Percentiles rank a stretch among this genome's conserved stretches.
Conservation (phyloP, 2,888 invertebrate genomes). For the Drosophila borealis region DNA sequence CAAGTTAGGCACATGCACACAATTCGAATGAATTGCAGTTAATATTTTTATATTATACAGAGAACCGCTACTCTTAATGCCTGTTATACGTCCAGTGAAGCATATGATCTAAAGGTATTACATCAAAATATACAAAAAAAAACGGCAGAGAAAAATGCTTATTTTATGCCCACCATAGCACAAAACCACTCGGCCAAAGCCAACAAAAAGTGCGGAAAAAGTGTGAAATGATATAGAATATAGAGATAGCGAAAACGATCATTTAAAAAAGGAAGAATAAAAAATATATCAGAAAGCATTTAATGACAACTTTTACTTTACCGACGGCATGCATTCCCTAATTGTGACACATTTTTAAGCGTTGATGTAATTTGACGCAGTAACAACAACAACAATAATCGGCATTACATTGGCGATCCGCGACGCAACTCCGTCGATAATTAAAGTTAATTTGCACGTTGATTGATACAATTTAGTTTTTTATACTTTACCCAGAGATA, state of each 20-base stretch:
- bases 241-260: neutral
- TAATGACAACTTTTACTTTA: conserved; percentile 1
- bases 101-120: conserved; percentile 39
- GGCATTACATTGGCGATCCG: conserved; percentile 29
- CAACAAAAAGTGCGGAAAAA: conserved; percentile 17
- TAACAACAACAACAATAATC: conserved; percentile 19
- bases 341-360: conserved; percentile 25
- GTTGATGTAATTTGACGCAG: conserved; percentile 58
- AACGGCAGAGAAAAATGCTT: conserved; percentile 11
- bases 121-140: conserved; percentile 21
- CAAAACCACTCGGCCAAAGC: conserved; percentile 33
- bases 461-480: conserved; percentile 44
- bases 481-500: conserved; percentile 19
- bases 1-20: conserved; percentile 21
- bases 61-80: conserved; percentile 33
- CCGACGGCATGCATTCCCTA: conserved; percentile 13
- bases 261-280: neutral
- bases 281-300: neutral
- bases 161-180: conserved; percentile 1
- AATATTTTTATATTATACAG: conserved; percentile 19
- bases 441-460: conserved; percentile 58
- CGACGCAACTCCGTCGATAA: conserved; percentile 49
- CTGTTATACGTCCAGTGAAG: conserved; percentile 53
- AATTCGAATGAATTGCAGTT: conserved; percentile 17
- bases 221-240: conserved; percentile 8